Evolutionary conservation across 2,888 invertebrate genomes (phyloP), one percentile per base, ranked within the genome.

Genomic region (Hyposoter dolosus): DNA sequence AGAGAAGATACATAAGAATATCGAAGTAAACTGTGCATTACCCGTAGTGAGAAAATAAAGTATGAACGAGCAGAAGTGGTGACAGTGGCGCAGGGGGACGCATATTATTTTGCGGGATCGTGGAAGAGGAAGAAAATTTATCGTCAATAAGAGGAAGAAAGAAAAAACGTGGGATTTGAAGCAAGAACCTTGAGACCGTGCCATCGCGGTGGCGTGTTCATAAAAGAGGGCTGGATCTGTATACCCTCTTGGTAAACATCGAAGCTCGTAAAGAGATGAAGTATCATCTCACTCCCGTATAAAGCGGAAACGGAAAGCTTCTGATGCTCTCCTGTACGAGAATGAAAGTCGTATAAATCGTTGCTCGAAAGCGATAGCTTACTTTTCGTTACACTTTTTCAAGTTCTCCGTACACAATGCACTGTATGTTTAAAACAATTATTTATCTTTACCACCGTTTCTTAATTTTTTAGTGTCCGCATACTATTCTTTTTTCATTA

Each of bases 191-290:
- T 66, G 66, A 63, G 40, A 74, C 47, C 68, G 32, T 77, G 65
- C 71, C 66, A 68, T 50, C 60, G 63, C 77, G 74, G 68, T 50
- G 72, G 76, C 63, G 77, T 74, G 53, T 72, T 71, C 68, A 81
- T 83, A 80, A 83, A 83, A 83, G 63, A 72, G 78, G 78, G 75
- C 60, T 74, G 75, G 80, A 81, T 81, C 65, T 71, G 76, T 72
- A 81, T 79, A 79, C 75, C 69, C 66, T 71, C 71, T 56, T 76
- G 50, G 66, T 66, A 77, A 66, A 50, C 66, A 82, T 82, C 63
- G 80, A 32, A 74, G 76, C 80, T 86, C 86, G 86, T 80, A 80
- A 83, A 86, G 68, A 60, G 79, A 83, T 80, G 65, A 40, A 83
- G 76, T 66, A 45, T 66, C 81, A 50, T 53, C n/a, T 81, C 72